A percentile compares a stretch with the other conserved stretches of the same genome.
Conservation (phyloP, 1,140 invertebrate genomes). For the Platyscapa corneri region DNA sequence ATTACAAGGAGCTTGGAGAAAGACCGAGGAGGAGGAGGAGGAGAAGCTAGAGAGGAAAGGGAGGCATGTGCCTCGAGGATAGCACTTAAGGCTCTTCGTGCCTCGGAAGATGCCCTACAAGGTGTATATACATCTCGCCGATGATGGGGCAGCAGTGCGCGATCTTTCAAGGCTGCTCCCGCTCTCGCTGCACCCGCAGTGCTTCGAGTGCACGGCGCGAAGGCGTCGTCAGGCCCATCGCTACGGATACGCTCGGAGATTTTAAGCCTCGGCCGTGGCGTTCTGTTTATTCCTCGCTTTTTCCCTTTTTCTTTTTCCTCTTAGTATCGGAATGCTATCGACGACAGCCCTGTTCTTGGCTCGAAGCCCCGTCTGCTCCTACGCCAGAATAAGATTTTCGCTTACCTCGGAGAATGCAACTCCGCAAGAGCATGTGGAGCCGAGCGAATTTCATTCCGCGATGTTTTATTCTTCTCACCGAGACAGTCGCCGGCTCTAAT, state of each 20-base stretch:
- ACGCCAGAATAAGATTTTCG: too few relatives aligned
- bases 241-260: not conserved
- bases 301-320: too few relatives aligned
- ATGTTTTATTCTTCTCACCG: too few relatives aligned
- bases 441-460: too few relatives aligned
- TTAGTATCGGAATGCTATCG: too few relatives aligned
- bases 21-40: not conserved
- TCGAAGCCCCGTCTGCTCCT: too few relatives aligned
- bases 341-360: too few relatives aligned
- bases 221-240: not conserved
- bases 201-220: not conserved
- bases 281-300: too few relatives aligned
- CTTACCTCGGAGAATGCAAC: too few relatives aligned
- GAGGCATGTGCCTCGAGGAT: conserved; percentile 56
- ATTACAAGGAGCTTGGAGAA: conserved; percentile 37
- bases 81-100: conserved; percentile 65
- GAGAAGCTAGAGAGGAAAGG: conserved; percentile 33
- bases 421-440: too few relatives aligned
- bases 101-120: conserved; percentile 64
- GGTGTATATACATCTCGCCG: conserved; percentile 52
- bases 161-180: conserved; percentile 55
- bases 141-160: conserved; percentile 29
- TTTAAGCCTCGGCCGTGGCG: not conserved
- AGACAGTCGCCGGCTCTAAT: too few relatives aligned
- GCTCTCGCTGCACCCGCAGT: conserved; percentile 21